Evolutionary conservation across 2,797 vertebrate genomes (phyloP).

Genomic region (Synaphobranchus kaupii): DNA sequence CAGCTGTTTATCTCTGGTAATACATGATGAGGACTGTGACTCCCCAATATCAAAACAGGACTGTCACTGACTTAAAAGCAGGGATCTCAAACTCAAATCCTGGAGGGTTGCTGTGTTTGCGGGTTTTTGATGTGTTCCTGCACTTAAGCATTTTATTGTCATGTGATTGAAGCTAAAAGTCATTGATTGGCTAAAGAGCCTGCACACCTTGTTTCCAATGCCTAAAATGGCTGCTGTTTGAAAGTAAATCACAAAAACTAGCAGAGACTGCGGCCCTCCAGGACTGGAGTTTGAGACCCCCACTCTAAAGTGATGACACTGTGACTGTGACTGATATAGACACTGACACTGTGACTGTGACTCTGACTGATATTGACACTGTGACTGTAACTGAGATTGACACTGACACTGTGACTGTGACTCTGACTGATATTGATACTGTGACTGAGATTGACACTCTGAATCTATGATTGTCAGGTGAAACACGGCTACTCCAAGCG

Average conservation of each 20-base stretch:
- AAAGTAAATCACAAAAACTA: too few relatives aligned
- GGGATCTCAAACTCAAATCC: too few relatives aligned
- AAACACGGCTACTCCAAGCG: conserved; percentile 95
- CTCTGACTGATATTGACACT: neutral
- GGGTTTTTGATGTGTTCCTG: too few relatives aligned
- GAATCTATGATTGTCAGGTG: conserved; percentile 72
- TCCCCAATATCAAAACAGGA: neutral
- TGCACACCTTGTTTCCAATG: too few relatives aligned
- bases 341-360: neutral
- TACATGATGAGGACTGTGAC: neutral
- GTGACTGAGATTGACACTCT: neutral
- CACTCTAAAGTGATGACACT: neutral
- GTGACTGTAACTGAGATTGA: neutral
- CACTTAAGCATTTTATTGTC: too few relatives aligned
- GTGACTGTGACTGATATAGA: neutral
- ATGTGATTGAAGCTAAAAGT: too few relatives aligned
- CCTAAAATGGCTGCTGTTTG: too few relatives aligned
- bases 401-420: neutral
- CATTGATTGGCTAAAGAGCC: too few relatives aligned
- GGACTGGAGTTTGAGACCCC: too few relatives aligned
- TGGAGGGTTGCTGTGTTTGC: too few relatives aligned
- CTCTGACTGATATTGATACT: neutral
- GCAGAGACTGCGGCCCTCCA: too few relatives aligned
- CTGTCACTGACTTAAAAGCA: neutral
- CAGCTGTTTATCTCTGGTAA: neutral